Evolutionary conservation across 2,888 invertebrate species (phyloP).

Genomic region (Zeuzera pyrina): DNA sequence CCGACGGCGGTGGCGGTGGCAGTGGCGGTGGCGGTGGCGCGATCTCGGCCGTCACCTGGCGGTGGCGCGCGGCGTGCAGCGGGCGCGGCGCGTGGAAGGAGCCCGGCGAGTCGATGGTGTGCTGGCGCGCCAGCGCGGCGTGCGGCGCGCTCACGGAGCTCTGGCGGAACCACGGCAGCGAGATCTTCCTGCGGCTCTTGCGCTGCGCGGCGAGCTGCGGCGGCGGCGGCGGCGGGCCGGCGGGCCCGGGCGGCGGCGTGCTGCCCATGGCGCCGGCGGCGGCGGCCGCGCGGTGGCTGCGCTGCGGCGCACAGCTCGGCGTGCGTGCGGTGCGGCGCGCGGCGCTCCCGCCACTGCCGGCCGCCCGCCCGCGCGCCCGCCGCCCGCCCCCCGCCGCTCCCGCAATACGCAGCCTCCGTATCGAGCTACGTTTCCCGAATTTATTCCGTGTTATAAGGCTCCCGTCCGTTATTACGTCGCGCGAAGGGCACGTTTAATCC

Average conservation of each 20-base stretch:
- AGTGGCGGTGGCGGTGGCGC: slow-evolving; percentile 13
- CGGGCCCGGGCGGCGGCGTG: slow-evolving; percentile 22
- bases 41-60: slow-evolving; percentile 49
- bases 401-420: slow-evolving; percentile 69
- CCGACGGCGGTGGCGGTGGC: neutral
- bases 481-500: slow-evolving; percentile 65
- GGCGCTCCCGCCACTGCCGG: slow-evolving; percentile 22
- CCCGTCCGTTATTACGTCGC: slow-evolving; percentile 28
- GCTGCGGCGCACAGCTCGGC: slow-evolving; percentile 32
- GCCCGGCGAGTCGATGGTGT: slow-evolving; percentile 92
- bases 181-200: slow-evolving; percentile 88
- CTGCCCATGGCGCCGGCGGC: slow-evolving; percentile 21
- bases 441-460: slow-evolving; percentile 25
- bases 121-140: slow-evolving; percentile 85
- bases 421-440: slow-evolving; percentile 57
- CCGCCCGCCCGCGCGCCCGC: slow-evolving; percentile 23
- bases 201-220: slow-evolving; percentile 62
- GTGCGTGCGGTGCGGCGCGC: slow-evolving; percentile 28
- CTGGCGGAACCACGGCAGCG: slow-evolving; percentile 91
- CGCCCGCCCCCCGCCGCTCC: slow-evolving; percentile 27
- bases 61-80: slow-evolving; percentile 77
- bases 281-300: slow-evolving; percentile 19
- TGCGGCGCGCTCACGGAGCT: slow-evolving; percentile 82
- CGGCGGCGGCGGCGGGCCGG: slow-evolving; percentile 29
- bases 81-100: slow-evolving; percentile 86